A percentile compares a stretch with the other conserved stretches of the same genome.
These are phyloP conservation scores for Lycocorax pyrrhopterus DNA, from an alignment of 2,113 vertebrate genomes.

Conservation along the genomic window DNA sequence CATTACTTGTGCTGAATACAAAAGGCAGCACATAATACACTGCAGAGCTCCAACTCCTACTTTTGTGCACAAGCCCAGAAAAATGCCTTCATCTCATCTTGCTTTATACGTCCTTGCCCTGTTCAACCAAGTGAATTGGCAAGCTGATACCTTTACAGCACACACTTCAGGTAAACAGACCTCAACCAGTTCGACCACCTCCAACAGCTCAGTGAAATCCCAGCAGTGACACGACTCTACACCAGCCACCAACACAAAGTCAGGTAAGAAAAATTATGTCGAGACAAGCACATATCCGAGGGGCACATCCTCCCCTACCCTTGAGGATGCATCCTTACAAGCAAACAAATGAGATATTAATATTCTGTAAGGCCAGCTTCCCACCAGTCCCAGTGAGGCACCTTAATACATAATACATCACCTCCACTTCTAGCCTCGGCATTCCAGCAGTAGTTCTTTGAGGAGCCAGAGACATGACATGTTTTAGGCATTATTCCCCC, in stretches of 20 bases:
- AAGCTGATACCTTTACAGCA: background rate
- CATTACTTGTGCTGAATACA: background rate
- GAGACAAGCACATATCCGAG: background rate
- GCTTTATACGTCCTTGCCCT: background rate
- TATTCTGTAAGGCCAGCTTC: background rate
- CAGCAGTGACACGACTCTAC: background rate
- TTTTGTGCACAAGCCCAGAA: background rate
- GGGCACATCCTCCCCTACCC: background rate
- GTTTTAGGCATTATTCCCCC: background rate
- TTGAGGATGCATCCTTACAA: background rate
- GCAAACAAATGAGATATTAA: background rate
- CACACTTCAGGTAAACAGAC: background rate
- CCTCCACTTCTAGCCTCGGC: background rate
- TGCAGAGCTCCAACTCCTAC: conserved; percentile 17
- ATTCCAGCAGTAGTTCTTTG: background rate
- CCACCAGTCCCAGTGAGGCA: background rate
- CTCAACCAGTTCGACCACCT: background rate
- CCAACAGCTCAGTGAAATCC: background rate
- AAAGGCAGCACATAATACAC: conserved; percentile 25
- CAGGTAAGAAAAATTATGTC: background rate
- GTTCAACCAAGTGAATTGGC: background rate
- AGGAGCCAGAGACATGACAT: background rate
- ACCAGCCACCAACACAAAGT: background rate
- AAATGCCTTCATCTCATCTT: background rate
- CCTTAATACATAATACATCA: conserved; percentile 19